phyloP scores from a whole-genome alignment of 2,113 vertebrate genomes.

The Plecotus auritus region DNA sequence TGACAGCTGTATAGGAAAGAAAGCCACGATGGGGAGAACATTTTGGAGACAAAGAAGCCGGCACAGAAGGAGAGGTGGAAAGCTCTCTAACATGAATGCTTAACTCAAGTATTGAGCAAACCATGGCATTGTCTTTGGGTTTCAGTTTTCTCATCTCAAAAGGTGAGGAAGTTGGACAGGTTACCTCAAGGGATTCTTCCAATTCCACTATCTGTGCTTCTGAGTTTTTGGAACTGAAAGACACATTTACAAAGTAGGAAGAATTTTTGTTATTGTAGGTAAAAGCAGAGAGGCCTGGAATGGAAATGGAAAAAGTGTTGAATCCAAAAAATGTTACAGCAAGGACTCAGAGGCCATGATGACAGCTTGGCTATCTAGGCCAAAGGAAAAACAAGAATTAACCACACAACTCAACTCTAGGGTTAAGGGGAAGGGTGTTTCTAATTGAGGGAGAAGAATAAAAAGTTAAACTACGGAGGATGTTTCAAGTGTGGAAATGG shows the following conservation, averaged over 20 bases:
- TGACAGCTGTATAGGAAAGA: not conserved
- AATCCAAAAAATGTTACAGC: conserved; percentile 18
- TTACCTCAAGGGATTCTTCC: not conserved
- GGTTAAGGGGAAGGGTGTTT: not conserved
- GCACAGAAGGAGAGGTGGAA: not conserved
- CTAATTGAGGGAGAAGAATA: not conserved
- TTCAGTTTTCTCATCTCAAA: not conserved
- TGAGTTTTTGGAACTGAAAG: not conserved
- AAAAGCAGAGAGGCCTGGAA: not conserved
- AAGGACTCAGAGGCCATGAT: not conserved
- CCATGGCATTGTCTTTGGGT: not conserved
- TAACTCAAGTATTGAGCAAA: not conserved
- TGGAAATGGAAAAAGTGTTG: not conserved
- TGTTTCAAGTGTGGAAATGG: not conserved
- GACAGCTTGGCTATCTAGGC: not conserved
- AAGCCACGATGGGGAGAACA: not conserved
- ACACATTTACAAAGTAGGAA: not conserved
- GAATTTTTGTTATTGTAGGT: not conserved
- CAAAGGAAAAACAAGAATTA: not conserved
- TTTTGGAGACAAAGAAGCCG: not conserved
- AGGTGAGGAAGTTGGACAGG: not conserved
- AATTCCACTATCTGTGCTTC: not conserved
- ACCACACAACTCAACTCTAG: not conserved
- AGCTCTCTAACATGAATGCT: not conserved
- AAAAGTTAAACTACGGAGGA: not conserved